A percentile compares a stretch with the other conserved stretches of the same genome.
phyloP scores from a whole-genome alignment of 2,888 invertebrate genomes.

The Ecliptopera silaceata region DNA sequence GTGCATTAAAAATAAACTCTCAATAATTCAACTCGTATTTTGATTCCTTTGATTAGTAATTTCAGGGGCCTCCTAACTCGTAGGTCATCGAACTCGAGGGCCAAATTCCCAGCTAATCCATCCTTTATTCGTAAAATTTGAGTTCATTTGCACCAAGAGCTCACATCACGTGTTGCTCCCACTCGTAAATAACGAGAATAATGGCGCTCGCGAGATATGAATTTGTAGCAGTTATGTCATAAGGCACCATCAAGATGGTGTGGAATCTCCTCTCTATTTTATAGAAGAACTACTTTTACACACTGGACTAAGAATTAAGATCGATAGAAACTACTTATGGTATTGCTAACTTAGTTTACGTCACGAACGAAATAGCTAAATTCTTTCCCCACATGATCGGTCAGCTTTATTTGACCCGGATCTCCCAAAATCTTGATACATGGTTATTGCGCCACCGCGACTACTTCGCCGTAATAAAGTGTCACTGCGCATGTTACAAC shows the following conservation, averaged over 20 bases:
- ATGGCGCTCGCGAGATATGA: conserved; percentile 36
- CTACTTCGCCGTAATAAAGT: neutral
- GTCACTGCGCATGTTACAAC: neutral
- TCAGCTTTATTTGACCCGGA: too few species aligned
- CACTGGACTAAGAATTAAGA: too few species aligned
- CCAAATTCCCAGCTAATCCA: neutral
- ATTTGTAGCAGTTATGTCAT: conserved; percentile 35
- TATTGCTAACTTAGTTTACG: too few species aligned
- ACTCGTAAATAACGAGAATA: conserved; percentile 24
- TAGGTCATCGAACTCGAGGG: conserved; percentile 8
- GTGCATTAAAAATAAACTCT: neutral
- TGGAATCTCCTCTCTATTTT: neutral
- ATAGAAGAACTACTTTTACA: too few species aligned
- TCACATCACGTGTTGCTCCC: conserved; percentile 19
- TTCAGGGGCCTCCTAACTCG: neutral
- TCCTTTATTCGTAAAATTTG: conserved; percentile 2
- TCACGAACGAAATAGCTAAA: too few species aligned
- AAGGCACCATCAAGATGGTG: conserved; percentile 22
- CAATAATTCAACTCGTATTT: too few species aligned
- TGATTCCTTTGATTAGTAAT: too few species aligned
- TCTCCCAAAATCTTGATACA: too few species aligned
- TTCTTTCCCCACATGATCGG: neutral
- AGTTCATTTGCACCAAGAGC: conserved; percentile 3
- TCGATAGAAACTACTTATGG: too few species aligned
- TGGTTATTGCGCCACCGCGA: too few species aligned